Base-by-base conservation (phyloP, 2,797 vertebrate species). In the Paratrypauchen microcephalus region DNA sequence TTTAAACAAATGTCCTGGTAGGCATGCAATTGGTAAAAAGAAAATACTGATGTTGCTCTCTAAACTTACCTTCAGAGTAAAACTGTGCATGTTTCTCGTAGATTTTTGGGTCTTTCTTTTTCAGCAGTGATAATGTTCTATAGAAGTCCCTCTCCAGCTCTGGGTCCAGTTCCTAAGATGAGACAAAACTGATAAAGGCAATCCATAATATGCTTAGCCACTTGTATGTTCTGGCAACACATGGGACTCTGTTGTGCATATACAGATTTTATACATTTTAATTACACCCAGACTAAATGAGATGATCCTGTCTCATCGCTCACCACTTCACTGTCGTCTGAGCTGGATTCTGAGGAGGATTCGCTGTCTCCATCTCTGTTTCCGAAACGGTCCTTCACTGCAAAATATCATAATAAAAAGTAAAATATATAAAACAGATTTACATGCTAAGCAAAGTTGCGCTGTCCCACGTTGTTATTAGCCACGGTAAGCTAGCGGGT, bases 351-450 rank as follows among this genome's bases (percentile, higher is more conserved):
- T 0, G 95, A 96, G 26, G 93, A 94, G 0, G 90, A 92, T 2
- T 81, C 82, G 5, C 69, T 84, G 11, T 83, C 66, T 1, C 83
- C 87, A 0, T 55, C 93, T 48, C 30, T 75, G 81, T 94, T 91
- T 24, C 95, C 95, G 64, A 95, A 97, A 0, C 94, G 94, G 71
- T 96, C 96, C 82, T 95, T 96, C 39, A 98, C 96, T 98, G 83
- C 26, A 69, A 45, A 68, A 50, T n/a, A n/a, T n/a, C n/a, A n/a
- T n/a, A n/a, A n/a, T n/a, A n/a, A n/a, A n/a, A n/a, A n/a, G n/a
- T n/a, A n/a, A n/a, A n/a, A n/a, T 45, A 61, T 0, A 0, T 0
- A 0, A 2, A 0, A 11, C 1, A 63, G 70, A 26, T 39, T 5
- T n/a, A 45, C 23, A 3, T 16, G 16, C 12, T 13, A 0, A 2